A percentile compares a stretch with the other conserved stretches of the same genome.
Conservation (phyloP, 2,113 vertebrate species). For the Zosterops lateralis region DNA sequence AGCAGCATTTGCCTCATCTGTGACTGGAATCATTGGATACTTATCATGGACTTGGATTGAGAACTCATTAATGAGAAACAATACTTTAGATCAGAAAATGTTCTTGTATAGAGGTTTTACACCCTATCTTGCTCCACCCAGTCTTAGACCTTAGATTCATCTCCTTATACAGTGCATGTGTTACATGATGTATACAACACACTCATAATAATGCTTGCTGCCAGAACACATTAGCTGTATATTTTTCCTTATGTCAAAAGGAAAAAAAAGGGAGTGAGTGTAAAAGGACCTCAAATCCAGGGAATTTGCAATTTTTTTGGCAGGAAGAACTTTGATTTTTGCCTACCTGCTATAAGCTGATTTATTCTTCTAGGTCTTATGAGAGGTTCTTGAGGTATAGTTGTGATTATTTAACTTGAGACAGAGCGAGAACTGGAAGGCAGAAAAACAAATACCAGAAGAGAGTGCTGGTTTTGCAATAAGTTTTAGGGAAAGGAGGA, state of each 20-base stretch:
- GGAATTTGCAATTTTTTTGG: neutral
- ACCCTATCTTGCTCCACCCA: neutral
- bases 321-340: neutral
- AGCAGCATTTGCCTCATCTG: neutral
- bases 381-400: neutral
- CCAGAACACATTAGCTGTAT: neutral
- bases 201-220: neutral
- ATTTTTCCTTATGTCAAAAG: neutral
- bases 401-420: neutral
- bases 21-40: neutral
- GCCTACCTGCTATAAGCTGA: neutral
- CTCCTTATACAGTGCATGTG: neutral
- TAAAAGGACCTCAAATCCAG: neutral
- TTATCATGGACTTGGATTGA: neutral
- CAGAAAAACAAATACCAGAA: neutral
- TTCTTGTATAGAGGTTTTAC: neutral
- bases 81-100: neutral
- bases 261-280: accelerated
- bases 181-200: neutral
- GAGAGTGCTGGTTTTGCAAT: neutral
- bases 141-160: neutral
- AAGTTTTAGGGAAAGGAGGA: neutral
- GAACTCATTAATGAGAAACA: neutral
- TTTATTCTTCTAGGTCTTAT: neutral
- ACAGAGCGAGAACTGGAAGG: neutral